phyloP scores from a whole-genome alignment of 2,888 invertebrate genomes.

The Bombyx huttoni region DNA sequence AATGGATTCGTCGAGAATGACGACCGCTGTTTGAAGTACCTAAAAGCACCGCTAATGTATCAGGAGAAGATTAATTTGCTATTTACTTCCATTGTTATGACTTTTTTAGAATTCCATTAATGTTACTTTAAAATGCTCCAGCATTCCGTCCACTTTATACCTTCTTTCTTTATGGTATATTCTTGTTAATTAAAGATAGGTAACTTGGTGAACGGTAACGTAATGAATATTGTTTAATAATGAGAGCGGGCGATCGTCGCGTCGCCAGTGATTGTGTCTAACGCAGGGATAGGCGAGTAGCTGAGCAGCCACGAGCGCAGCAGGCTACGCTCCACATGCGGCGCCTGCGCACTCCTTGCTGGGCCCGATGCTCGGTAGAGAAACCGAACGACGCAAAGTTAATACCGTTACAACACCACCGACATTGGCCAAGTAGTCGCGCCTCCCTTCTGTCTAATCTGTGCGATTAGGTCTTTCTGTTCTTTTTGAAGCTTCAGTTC shows the following conservation, averaged over 20 bases:
- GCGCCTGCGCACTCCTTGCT: conserved; percentile 85
- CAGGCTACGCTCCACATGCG: conserved; percentile 76
- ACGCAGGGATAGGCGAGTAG: conserved; percentile 70
- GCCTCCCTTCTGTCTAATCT: conserved; percentile 67
- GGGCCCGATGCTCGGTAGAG: conserved; percentile 82
- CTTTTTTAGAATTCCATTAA: not conserved
- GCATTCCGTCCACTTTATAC: conserved; percentile 5
- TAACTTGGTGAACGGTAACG: no score
- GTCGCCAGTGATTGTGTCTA: conserved; percentile 63
- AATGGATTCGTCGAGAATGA: no score
- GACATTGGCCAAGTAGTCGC: conserved; percentile 68
- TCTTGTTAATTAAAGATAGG: no score
- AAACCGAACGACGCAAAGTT: conserved; percentile 77
- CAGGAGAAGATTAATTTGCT: not conserved
- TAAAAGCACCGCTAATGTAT: no score
- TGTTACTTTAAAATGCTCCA: conserved; percentile 19
- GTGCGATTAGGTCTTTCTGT: conserved; percentile 68
- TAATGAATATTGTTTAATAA: not conserved
- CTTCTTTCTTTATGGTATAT: not conserved
- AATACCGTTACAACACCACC: conserved; percentile 68
- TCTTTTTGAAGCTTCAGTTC: conserved; percentile 58
- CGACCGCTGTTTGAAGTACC: no score
- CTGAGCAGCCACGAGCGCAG: conserved; percentile 55
- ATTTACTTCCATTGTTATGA: not conserved
- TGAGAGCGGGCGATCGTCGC: conserved; percentile 28